Evolutionary conservation across 2,797 vertebrate genomes (phyloP).

Genomic region (Syngnathus acus): DNA sequence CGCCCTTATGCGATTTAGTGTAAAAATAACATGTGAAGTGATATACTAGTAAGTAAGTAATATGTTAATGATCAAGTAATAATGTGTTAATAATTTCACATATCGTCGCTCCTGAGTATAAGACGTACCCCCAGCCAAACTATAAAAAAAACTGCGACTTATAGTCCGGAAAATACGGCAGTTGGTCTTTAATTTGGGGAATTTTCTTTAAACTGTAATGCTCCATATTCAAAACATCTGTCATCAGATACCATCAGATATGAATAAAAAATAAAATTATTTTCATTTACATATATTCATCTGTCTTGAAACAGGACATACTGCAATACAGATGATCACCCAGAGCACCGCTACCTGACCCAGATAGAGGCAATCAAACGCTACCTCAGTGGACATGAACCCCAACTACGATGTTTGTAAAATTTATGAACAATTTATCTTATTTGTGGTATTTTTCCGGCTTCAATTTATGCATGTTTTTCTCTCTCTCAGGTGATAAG

Average conservation of each 20-base stretch:
- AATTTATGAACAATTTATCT: background rate
- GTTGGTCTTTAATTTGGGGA: background rate
- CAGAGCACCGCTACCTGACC: constrained; percentile 84
- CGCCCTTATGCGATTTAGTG: too few species aligned
- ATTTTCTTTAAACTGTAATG: background rate
- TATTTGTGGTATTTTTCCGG: background rate
- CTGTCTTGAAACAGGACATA: constrained; percentile 77
- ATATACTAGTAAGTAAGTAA: too few species aligned
- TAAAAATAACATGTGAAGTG: too few species aligned
- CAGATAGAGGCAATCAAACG: constrained; percentile 92
- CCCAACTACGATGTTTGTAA: constrained; percentile 84
- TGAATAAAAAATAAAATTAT: background rate
- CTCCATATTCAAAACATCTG: background rate
- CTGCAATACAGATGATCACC: constrained; percentile 89
- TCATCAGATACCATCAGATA: background rate
- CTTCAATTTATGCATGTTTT: background rate
- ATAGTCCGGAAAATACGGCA: too few species aligned
- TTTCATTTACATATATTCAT: background rate
- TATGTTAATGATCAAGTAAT: too few species aligned
- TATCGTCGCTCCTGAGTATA: too few species aligned
- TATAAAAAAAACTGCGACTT: too few species aligned
- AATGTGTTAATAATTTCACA: too few species aligned
- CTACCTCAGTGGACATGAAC: constrained; percentile 87
- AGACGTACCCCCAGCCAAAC: too few species aligned
- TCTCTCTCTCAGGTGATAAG: constrained; percentile 77